Evolutionary conservation across 1,140 invertebrate genomes (phyloP).

Genomic region (Branchinecta lindahli): DNA sequence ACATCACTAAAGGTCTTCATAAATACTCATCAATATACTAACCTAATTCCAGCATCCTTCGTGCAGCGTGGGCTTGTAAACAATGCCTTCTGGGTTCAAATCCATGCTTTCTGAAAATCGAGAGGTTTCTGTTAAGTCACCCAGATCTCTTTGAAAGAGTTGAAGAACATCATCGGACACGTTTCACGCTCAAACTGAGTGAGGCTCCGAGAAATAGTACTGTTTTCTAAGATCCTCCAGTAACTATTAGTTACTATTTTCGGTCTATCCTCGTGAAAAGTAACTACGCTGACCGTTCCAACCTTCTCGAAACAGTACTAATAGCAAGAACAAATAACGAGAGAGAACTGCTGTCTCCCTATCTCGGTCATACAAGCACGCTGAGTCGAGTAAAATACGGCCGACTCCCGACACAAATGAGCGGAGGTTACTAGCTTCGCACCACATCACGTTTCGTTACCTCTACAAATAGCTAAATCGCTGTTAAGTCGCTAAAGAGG

Average conservation of each 20-base stretch:
- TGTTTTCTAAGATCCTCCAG: background rate
- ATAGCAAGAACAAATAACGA: too few relatives aligned
- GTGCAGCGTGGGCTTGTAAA: slow-evolving; percentile 9
- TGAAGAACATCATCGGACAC: background rate
- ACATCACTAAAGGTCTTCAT: background rate
- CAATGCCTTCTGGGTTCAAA: slow-evolving; percentile 3
- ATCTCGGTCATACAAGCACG: too few relatives aligned
- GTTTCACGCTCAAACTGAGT: background rate
- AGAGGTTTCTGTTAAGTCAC: background rate
- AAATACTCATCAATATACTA: background rate
- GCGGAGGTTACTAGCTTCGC: too few relatives aligned
- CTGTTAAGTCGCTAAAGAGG: too few relatives aligned
- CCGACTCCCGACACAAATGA: too few relatives aligned
- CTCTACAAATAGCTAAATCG: too few relatives aligned
- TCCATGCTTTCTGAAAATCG: slow-evolving; percentile 11
- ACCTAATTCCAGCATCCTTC: slow-evolving; percentile 15
- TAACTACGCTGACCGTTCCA: too few relatives aligned
- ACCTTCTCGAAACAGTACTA: slow-evolving; percentile 7
- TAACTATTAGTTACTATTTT: background rate
- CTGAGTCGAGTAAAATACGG: too few relatives aligned
- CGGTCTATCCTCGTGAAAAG: too few relatives aligned
- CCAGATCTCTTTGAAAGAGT: background rate
- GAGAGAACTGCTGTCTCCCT: too few relatives aligned
- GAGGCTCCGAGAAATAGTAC: background rate
- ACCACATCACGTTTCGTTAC: too few relatives aligned